Evolutionary conservation across 1,140 invertebrate species (phyloP).

Genomic region (Harpegnathos saltator): DNA sequence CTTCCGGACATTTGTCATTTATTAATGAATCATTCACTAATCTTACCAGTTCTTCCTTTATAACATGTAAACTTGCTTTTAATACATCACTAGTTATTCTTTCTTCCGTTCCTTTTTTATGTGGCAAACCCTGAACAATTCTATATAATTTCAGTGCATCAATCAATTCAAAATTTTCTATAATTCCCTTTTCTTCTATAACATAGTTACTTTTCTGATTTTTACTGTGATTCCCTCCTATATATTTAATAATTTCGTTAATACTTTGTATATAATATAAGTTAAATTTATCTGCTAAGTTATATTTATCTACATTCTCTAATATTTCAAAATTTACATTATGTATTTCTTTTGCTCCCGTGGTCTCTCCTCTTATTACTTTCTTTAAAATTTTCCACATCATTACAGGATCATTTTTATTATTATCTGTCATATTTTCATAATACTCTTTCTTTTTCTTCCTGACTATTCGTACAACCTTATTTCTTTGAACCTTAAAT

Average conservation of each 20-base stretch:
- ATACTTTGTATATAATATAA: too few species aligned
- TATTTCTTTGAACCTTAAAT: constrained; percentile 12
- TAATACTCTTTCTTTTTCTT: constrained; percentile 8
- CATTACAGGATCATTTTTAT: constrained; percentile 12
- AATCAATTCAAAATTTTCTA: too few species aligned
- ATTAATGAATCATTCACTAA: constrained; percentile 29
- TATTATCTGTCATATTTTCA: neutral
- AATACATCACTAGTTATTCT: too few species aligned
- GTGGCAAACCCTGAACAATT: too few species aligned
- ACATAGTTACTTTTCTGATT: neutral
- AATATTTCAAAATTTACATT: constrained; percentile 19
- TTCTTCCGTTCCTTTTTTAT: too few species aligned
- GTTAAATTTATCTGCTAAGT: constrained; percentile 24
- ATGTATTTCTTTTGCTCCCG: neutral
- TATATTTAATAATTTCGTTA: too few species aligned
- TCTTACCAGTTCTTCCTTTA: neutral
- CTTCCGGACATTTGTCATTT: too few species aligned
- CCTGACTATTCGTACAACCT: neutral
- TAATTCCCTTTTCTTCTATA: too few species aligned
- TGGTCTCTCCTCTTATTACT: neutral
- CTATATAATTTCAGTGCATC: too few species aligned
- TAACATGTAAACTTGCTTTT: too few species aligned
- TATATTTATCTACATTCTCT: neutral
- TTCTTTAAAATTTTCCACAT: constrained; percentile 14
- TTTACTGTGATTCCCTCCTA: too few species aligned